Base-by-base conservation (phyloP, 2,113 vertebrate genomes). In the Takifugu bimaculatus region DNA sequence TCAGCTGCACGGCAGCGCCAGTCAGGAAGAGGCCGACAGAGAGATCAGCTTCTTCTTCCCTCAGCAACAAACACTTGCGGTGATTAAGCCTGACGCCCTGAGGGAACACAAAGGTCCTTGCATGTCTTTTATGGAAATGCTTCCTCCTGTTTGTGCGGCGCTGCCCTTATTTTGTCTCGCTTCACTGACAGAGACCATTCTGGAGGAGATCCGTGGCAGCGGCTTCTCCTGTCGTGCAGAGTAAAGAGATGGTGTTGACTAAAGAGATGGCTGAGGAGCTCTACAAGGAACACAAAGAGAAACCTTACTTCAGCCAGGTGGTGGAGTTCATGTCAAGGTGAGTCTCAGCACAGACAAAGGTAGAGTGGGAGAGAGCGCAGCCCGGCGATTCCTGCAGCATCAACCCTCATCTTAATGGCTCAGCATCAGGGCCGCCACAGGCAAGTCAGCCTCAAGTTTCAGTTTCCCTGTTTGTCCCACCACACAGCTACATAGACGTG, bases 291-390 rank as follows among this genome's bases (percentile, higher is more conserved):
- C 93, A 94, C 6, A 47, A 80, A 63, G 93, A 91, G 58, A 91
- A 93, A 75, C 84, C 90, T 35, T 94, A 92, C 87, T 95, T 88
- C 77, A 81, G 72, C 4, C 57, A 93, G 13, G 42, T 96, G 68
- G 83, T 94, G 79, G 78, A 91, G 9, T 93, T 84, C 71, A 93
- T 95, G 93, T 92, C 92, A 64, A 50, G 83, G 94, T 96, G 69
- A 89, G 92, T 92, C 14, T 29, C 9, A 49, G 47, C 32, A 48
- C 14, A 7, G 29, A 39, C 45, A 48, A 32, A 25, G 44, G n/a
- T 29, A 13, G 35, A 39, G 35, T 39, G 35, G 50, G 13, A 50
- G 25, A 2, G 49, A 39, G 35, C 35, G 7, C 29, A 39, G 35
- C 7, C 11, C 35, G 11, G 35, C 9, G 1, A 39, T 10, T 39